Percentiles rank a stretch among this genome's conserved stretches.
phyloP scores from a whole-genome alignment of 2,797 vertebrate species.

The Danionella dracula region DNA sequence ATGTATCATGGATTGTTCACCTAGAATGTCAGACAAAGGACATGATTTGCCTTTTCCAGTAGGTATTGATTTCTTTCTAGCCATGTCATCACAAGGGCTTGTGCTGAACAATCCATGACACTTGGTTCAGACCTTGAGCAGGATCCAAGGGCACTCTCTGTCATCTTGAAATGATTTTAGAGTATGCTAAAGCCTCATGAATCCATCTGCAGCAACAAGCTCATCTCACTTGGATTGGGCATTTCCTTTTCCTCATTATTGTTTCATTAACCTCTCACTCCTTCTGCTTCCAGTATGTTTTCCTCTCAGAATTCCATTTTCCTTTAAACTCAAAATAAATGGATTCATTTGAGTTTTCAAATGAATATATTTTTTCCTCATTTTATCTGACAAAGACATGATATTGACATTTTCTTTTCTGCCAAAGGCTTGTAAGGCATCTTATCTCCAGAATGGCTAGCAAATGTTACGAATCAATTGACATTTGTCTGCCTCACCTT shows the following conservation, averaged over 20 bases:
- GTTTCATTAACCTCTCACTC: conserved; percentile 1
- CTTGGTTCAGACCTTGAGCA: conserved; percentile 1
- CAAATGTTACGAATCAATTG: conserved; percentile 35
- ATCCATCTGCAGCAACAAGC: not conserved
- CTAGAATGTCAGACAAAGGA: conserved; percentile 49
- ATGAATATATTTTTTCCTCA: not conserved
- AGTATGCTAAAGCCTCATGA: not conserved
- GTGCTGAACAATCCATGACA: not conserved
- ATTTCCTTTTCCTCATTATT: not conserved
- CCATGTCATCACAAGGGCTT: conserved; percentile 48
- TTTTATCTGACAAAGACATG: conserved; percentile 9
- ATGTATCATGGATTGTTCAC: conserved; percentile 55
- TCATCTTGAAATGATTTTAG: not conserved
- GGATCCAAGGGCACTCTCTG: not conserved
- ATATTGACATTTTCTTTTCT: conserved; percentile 23
- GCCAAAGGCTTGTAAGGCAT: conserved; percentile 15
- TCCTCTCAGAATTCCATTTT: not conserved
- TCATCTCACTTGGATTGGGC: not conserved
- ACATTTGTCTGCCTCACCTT: conserved; percentile 28
- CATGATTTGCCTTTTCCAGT: conserved; percentile 53
- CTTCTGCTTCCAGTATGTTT: not conserved
- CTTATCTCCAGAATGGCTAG: conserved; percentile 31
- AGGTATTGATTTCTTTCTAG: conserved; percentile 61
- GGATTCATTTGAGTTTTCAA: not conserved
- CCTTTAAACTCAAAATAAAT: not conserved